A percentile compares a stretch with the other conserved stretches of the same genome.
phyloP scores from a whole-genome alignment of 2,888 invertebrate species.

The Thecocarcelia acutangulata region DNA sequence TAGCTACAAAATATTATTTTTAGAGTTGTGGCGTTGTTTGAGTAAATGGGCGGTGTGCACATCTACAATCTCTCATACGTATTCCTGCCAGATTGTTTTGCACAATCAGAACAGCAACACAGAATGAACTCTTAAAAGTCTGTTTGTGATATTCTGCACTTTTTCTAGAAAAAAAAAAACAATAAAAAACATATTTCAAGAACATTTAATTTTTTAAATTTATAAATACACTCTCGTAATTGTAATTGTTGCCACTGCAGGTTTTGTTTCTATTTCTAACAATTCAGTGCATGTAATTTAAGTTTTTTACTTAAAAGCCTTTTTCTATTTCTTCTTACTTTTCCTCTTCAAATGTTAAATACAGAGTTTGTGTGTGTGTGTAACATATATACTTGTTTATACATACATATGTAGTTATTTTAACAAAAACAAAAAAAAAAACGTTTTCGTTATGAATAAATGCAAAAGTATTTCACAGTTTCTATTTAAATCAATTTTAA shows the following conservation, averaged over 20 bases:
- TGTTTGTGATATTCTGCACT: constrained; percentile 7
- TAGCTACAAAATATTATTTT: too few species aligned
- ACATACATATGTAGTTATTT: constrained; percentile 17
- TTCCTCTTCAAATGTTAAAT: background rate
- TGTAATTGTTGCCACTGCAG: constrained; percentile 22
- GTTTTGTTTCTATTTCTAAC: constrained; percentile 35
- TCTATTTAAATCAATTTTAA: constrained; percentile 46
- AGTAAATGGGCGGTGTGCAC: too few species aligned
- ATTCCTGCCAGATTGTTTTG: background rate
- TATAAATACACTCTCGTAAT: constrained; percentile 2
- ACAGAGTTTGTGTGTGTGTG: background rate
- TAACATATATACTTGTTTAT: background rate
- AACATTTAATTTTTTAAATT: constrained; percentile 49
- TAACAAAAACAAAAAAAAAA: constrained; percentile 42
- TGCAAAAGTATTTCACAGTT: constrained; percentile 63
- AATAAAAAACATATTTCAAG: constrained; percentile 43
- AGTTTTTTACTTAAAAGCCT: constrained; percentile 25
- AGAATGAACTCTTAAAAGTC: too few species aligned
- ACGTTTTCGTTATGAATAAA: constrained; percentile 64
- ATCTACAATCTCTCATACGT: constrained; percentile 46
- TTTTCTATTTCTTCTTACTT: background rate
- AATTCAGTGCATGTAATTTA: constrained; percentile 51
- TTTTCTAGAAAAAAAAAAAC: constrained; percentile 9
- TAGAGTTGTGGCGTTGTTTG: too few species aligned
- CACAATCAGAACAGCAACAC: background rate